Base-by-base conservation (phyloP, 2,113 vertebrate species). In the Carassius carassius region DNA sequence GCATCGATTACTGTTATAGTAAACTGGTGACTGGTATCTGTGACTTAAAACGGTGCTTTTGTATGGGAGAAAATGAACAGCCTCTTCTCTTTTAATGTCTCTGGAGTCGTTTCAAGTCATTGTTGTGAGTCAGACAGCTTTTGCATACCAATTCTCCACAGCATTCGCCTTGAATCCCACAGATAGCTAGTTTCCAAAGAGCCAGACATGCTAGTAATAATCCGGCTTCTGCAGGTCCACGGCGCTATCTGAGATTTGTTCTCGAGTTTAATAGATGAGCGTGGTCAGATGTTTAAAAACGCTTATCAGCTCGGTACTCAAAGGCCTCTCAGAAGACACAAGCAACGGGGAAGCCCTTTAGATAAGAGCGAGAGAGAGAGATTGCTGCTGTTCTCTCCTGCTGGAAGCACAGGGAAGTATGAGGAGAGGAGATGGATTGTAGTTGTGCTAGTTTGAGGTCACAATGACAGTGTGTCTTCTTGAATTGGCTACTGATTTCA, bases 251-350 rank as follows among this genome's bases (percentile, higher is more conserved):
- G 81, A 78, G 81, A 75, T 80, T 80, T 86, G 67, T 83, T 80
- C 60, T 21, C 4, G 84, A 79, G 79, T 81, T 56, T 86, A 84
- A 86, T 81, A 81, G 87, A 88, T 88, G 85, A 76, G 72, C n/a
- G 37, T n/a, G 62, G 65, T 58, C 49, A 88, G 78, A 84, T 85
- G 81, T 86, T 88, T 86, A 86, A 85, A 81, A 86, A 73, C 54
- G 63, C 86, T 86, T 88, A 86, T 86, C 84, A 84, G 82, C 72
- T 75, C 60, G 56, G 78, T 65, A 86, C 87, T 88, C 84, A 86
- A 85, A 84, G 72, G 81, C 72, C 84, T 84, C 85, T 88, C 77
- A 88, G 56, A 79, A 88, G 82, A 86, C 87, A 88, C 87, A 86
- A 86, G 87, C 87, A 88, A 76, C 80, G 87, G 75, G 82, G 84